Evolutionary conservation across 2,888 invertebrate genomes (phyloP).

Genomic region (Azorinus chamasolen): DNA sequence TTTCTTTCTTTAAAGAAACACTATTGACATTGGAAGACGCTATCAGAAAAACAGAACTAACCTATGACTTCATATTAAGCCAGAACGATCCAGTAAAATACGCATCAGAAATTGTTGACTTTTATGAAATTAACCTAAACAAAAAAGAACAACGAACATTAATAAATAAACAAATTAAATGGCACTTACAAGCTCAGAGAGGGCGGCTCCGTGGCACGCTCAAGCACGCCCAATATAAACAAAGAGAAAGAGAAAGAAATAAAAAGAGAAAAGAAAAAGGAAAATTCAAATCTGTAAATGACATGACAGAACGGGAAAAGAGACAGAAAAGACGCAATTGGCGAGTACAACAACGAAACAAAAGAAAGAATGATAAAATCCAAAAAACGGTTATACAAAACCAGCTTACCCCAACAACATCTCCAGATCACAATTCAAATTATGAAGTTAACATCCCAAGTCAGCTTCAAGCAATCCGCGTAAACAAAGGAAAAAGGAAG

Average conservation of each 20-base stretch:
- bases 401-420: slow-evolving; percentile 7
- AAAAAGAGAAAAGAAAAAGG: no score
- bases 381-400: not conserved
- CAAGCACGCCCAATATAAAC: slow-evolving; percentile 16
- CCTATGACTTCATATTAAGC: not conserved
- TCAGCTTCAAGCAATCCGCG: no score
- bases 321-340: slow-evolving; percentile 13
- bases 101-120: not conserved
- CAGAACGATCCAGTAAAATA: not conserved
- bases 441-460: no score
- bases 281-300: not conserved
- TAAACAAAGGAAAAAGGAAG: slow-evolving; percentile 12
- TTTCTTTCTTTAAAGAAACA: no score
- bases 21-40: no score
- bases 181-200: slow-evolving; percentile 29
- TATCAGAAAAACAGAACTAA: not conserved
- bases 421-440: slow-evolving; percentile 1
- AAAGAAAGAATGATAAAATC: slow-evolving; percentile 16
- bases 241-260: slow-evolving; percentile 18
- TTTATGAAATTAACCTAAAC: slow-evolving; percentile 12
- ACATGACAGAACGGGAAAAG: slow-evolving; percentile 11
- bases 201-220: slow-evolving; percentile 28
- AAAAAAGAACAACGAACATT: slow-evolving; percentile 4
- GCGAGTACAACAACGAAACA: slow-evolving; percentile 5
- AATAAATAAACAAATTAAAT: slow-evolving; percentile 1